Evolutionary conservation across 1,140 invertebrate species (phyloP).

Genomic region (Panagrolaimus sp.): DNA sequence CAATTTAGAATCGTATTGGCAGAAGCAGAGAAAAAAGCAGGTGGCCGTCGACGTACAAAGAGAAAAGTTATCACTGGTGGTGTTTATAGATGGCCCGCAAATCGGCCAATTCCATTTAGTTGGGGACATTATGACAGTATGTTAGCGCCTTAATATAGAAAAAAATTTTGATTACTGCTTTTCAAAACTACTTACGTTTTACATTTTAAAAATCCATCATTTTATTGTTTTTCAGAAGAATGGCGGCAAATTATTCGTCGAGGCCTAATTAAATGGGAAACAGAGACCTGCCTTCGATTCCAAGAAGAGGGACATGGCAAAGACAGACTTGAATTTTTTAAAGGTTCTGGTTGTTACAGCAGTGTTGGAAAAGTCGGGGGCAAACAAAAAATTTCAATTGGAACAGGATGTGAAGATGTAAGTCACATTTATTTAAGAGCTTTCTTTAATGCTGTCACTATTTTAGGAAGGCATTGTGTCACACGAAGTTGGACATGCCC

Average conservation of each 20-base stretch:
- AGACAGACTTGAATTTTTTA: slow-evolving; percentile 51
- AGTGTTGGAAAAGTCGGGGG: slow-evolving; percentile 51
- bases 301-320: slow-evolving; percentile 35
- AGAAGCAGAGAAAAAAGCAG: slow-evolving; percentile 40
- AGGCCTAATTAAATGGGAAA: slow-evolving; percentile 51
- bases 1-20: slow-evolving; percentile 39
- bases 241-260: slow-evolving; percentile 46
- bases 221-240: slow-evolving; percentile 39
- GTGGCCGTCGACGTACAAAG: slow-evolving; percentile 33
- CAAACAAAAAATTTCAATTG: slow-evolving; percentile 52
- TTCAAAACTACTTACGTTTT: too few species aligned
- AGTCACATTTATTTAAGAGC: too few species aligned
- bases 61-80: slow-evolving; percentile 53
- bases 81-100: slow-evolving; percentile 49
- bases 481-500: slow-evolving; percentile 62
- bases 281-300: slow-evolving; percentile 54
- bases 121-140: slow-evolving; percentile 48
- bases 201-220: too few species aligned
- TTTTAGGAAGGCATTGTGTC: slow-evolving; percentile 48
- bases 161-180: too few species aligned
- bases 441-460: too few species aligned
- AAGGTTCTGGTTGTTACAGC: slow-evolving; percentile 54
- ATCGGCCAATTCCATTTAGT: slow-evolving; percentile 44
- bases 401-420: slow-evolving; percentile 52
- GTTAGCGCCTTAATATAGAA: too few species aligned